A percentile compares a stretch with the other conserved stretches of the same genome.
Evolutionary conservation across 2,113 vertebrate genomes (phyloP).

Genomic region (Orthonyx spaldingii): DNA sequence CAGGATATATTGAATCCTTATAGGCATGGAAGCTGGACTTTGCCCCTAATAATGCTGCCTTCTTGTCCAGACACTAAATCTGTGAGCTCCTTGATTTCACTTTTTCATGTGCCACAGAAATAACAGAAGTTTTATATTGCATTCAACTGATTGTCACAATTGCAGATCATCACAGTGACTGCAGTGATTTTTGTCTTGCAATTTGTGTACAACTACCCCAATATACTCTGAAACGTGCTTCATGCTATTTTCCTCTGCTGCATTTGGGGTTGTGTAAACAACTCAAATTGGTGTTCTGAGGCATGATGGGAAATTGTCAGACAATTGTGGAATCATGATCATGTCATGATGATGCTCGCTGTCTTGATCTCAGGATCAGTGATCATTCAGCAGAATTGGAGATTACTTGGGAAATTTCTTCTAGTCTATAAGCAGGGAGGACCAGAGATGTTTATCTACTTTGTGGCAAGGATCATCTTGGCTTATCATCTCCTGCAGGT

Average conservation of each 20-base stretch:
- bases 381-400: not conserved
- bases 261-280: not conserved
- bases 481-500: not conserved
- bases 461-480: not conserved
- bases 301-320: not conserved
- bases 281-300: not conserved
- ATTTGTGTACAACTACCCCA: not conserved
- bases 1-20: not conserved
- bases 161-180: not conserved
- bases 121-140: not conserved
- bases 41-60: not conserved
- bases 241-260: not conserved
- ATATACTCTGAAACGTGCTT: not conserved
- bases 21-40: not conserved
- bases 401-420: not conserved
- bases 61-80: not conserved
- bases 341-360: not conserved
- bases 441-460: not conserved
- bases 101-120: not conserved
- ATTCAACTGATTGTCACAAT: not conserved
- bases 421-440: not conserved
- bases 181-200: not conserved
- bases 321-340: not conserved
- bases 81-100: not conserved
- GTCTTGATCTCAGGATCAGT: not conserved